Evolutionary conservation across 1,140 invertebrate genomes (phyloP).

Genomic region (Bombus confusus): DNA sequence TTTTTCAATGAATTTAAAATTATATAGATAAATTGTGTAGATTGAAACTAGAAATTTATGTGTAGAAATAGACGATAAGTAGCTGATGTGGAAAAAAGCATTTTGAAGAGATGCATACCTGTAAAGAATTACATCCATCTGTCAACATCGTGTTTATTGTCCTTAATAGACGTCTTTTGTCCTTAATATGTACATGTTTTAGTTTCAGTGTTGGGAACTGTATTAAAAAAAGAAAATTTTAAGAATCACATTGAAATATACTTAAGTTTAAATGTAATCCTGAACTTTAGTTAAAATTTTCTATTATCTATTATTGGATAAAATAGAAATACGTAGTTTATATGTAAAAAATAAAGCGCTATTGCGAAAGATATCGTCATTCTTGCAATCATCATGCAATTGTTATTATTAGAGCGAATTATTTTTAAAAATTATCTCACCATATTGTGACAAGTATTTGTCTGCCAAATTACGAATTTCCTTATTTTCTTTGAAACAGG

Average conservation of each 20-base stretch:
- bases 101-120: slow-evolving; percentile 33
- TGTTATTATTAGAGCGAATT: not conserved
- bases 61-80: no score
- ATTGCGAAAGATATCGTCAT: not conserved
- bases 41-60: not conserved
- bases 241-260: not conserved
- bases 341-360: not conserved
- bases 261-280: no score
- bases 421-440: not conserved
- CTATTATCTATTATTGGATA: not conserved
- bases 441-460: not conserved
- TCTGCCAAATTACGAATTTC: not conserved
- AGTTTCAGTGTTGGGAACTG: slow-evolving; percentile 54
- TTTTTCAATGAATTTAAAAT: not conserved
- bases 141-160: slow-evolving; percentile 50
- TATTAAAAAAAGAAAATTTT: slow-evolving; percentile 1
- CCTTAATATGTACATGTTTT: slow-evolving; percentile 58
- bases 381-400: not conserved
- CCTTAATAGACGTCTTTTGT: slow-evolving; percentile 20
- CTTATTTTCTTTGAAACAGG: not conserved
- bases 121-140: slow-evolving; percentile 47
- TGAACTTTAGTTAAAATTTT: not conserved
- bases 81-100: not conserved
- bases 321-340: no score
- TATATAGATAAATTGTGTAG: not conserved